Conservation (phyloP, 37 sponge, comb jelly and placozoan species). For the Cladorhizidae sp. region DNA sequence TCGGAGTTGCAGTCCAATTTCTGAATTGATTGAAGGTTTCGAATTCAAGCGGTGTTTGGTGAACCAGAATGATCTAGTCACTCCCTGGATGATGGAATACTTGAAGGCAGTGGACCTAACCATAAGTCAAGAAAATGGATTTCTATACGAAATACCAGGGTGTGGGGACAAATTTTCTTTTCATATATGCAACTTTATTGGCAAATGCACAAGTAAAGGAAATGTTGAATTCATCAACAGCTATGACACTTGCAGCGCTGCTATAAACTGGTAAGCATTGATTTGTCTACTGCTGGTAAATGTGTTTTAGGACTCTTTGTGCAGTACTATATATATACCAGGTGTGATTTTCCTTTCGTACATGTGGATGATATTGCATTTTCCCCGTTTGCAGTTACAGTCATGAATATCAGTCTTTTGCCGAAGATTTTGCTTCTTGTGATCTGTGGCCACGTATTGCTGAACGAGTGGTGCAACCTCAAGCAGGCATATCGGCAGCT, state of each 20-base stretch:
- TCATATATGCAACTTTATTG: constrained; percentile 11
- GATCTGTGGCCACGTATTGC: neutral
- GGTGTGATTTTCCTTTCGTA: too few species aligned
- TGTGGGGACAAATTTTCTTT: neutral
- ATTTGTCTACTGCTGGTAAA: too few species aligned
- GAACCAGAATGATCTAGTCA: neutral
- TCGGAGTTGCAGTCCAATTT: constrained; percentile 11
- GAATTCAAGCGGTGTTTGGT: neutral
- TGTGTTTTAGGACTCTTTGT: too few species aligned
- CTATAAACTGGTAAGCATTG: constrained; percentile 31
- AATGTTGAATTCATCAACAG: constrained; percentile 32
- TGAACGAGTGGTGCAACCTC: neutral
- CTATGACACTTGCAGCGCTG: constrained; percentile 4
- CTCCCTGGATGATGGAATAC: constrained; percentile 27
- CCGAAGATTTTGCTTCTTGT: neutral
- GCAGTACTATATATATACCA: too few species aligned
- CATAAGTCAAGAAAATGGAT: neutral
- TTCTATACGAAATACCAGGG: too few species aligned
- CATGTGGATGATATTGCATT: neutral
- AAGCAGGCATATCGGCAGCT: neutral
- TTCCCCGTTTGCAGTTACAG: neutral
- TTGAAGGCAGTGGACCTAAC: neutral
- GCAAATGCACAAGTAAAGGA: constrained; percentile 26
- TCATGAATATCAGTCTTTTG: neutral
- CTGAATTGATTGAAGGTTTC: neutral